Evolutionary conservation across 2,888 invertebrate genomes (phyloP), one percentile per base, ranked within the genome.

Genomic region (Eledone cirrhosa): DNA sequence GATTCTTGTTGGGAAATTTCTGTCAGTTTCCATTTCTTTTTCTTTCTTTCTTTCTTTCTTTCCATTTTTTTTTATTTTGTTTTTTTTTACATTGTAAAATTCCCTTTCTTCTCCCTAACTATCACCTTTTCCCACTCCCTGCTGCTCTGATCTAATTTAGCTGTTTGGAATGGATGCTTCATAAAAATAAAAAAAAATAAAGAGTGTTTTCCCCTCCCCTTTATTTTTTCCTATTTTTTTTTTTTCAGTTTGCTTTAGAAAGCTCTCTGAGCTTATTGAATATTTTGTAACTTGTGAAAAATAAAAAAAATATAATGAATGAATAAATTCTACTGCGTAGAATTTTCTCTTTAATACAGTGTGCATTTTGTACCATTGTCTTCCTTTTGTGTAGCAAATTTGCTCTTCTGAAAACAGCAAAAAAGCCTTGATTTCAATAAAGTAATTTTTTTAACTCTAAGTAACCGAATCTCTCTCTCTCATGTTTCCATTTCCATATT

Each of bases 281-380:
- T 65, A 65, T 65, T 65, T 65, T 65, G 65, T 65, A 65, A 29
- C 27, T 65, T 65, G 65, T 65, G 24, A 29, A 29, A 65, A 65
- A 65, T n/a, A 65, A 7, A 7, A 41, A 41, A 41, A 7, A 41
- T 41, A 41, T 41, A 41, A 41, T 41, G 33, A 41, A 65, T 29
- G 24, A 29, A 65, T 27, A 65, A 65, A 65, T 65, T 65, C 65
- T 65, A 65, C 65, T 27, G 65, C 65, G 65, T 65, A 65, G 65
- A 65, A 65, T 65, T 65, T 65, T 65, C 65, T n/a, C 27, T 29
- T 16, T 11, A 65, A 5, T 29, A 65, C 27, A 27, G 27, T 65
- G 65, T 65, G 65, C 27, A 65, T 29, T 65, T 65, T 27, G 33
- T 27, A 65, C 29, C 22, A 16, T 27, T 22, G n/a, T 63, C n/a